A percentile compares a stretch with the other conserved stretches of the same genome.
Evolutionary conservation across 1,140 invertebrate genomes (phyloP).

Genomic region (Trichonephila clavata): DNA sequence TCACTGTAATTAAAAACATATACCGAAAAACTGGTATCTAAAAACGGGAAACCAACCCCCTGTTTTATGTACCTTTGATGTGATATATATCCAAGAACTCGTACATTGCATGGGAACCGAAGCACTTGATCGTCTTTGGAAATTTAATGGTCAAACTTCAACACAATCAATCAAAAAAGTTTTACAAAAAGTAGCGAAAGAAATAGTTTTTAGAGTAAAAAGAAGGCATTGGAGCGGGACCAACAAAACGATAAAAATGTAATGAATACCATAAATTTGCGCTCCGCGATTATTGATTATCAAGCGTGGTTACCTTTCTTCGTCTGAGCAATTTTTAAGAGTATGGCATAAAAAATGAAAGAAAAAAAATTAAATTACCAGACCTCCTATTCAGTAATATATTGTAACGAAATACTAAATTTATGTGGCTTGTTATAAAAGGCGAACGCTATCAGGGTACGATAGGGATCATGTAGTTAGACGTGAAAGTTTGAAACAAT

Average conservation of each 20-base stretch:
- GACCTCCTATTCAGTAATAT: neutral
- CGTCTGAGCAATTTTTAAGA: neutral
- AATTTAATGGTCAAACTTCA: constrained; percentile 17
- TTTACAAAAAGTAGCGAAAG: neutral
- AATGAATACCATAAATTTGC: constrained; percentile 31
- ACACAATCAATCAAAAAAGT: constrained; percentile 22
- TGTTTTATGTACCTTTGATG: neutral
- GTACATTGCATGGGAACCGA: neutral
- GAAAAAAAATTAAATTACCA: neutral
- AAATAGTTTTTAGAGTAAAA: neutral
- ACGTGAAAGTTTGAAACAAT: neutral
- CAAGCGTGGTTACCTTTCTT: neutral
- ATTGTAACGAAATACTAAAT: neutral
- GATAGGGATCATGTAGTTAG: neutral
- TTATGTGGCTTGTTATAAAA: neutral
- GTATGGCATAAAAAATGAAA: neutral
- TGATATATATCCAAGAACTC: neutral
- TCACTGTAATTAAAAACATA: neutral
- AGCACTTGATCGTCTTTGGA: neutral
- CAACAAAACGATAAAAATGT: constrained; percentile 3
- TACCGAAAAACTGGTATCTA: neutral
- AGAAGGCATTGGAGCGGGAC: neutral
- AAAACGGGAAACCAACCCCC: neutral
- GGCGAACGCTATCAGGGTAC: neutral
- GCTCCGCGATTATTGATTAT: neutral